Evolutionary conservation across 2,113 vertebrate species (phyloP).

Genomic region (Ammodytes marinus): DNA sequence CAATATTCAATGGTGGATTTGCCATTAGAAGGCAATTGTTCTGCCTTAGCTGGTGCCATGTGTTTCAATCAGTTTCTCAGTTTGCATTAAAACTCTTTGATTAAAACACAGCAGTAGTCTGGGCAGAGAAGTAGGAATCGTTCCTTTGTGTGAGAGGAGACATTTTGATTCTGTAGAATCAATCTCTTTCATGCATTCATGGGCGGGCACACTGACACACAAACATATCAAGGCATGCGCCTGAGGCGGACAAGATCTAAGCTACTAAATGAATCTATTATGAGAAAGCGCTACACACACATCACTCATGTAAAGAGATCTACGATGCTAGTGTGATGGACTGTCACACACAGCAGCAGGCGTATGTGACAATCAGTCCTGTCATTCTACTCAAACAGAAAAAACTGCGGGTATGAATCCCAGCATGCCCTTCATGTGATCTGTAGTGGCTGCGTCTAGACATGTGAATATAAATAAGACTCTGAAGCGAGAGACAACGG

Average conservation of each 20-base stretch:
- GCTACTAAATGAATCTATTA: conserved; percentile 67
- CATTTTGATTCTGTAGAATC: conserved; percentile 51
- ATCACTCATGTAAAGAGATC: conserved; percentile 44
- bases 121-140: conserved; percentile 33
- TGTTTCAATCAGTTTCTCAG: conserved; percentile 31
- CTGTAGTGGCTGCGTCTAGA: conserved; percentile 40
- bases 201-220: not conserved
- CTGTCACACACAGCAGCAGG: conserved; percentile 26
- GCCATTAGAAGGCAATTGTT: conserved; percentile 2
- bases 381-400: conserved; percentile 43
- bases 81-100: conserved; percentile 26
- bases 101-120: conserved; percentile 14
- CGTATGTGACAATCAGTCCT: conserved; percentile 46
- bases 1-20: conserved; percentile 2
- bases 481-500: conserved; percentile 4
- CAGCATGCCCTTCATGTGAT: conserved; percentile 37
- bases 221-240: conserved; percentile 33
- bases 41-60: conserved; percentile 6
- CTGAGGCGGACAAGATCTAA: conserved; percentile 64
- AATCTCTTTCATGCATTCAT: conserved; percentile 38
- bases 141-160: conserved; percentile 40
- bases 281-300: conserved; percentile 34
- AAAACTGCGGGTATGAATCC: not conserved
- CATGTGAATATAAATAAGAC: conserved; percentile 29
- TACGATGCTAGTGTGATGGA: conserved; percentile 51